Evolutionary conservation across 1,140 invertebrate species (phyloP).

Genomic region (Drosophila pachea): DNA sequence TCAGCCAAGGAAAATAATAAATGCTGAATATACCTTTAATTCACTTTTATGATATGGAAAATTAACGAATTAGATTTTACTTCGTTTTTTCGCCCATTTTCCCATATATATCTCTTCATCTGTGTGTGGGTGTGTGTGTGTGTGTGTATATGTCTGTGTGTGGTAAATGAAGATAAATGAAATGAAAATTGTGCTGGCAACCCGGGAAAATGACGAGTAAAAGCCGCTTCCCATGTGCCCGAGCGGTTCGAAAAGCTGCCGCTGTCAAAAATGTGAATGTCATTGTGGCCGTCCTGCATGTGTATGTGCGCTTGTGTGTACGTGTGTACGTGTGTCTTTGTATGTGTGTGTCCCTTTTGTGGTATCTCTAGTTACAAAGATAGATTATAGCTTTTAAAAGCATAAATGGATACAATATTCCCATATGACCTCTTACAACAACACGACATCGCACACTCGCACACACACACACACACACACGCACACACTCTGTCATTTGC

Average conservation of each 20-base stretch:
- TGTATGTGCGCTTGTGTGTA: constrained; percentile 31
- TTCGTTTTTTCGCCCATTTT: not conserved
- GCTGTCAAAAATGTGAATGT: constrained; percentile 42
- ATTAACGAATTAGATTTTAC: constrained; percentile 67
- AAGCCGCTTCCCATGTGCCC: constrained; percentile 11
- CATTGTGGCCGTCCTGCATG: constrained; percentile 30
- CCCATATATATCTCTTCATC: not conserved
- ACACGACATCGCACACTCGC: not conserved
- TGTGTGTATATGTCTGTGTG: constrained; percentile 18
- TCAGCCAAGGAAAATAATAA: constrained; percentile 32
- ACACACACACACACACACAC: not conserved
- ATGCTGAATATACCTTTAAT: constrained; percentile 54
- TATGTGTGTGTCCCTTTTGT: constrained; percentile 10
- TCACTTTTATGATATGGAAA: constrained; percentile 67
- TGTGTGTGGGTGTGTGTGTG: constrained; percentile 19
- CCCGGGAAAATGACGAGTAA: constrained; percentile 59
- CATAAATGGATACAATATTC: constrained; percentile 57
- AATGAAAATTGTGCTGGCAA: constrained; percentile 70
- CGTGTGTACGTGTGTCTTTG: constrained; percentile 15
- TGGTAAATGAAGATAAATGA: constrained; percentile 72
- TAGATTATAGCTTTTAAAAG: constrained; percentile 74
- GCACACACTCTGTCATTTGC: not conserved
- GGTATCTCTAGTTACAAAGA: constrained; percentile 55
- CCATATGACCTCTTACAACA: constrained; percentile 23
- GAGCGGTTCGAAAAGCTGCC: too few species aligned